These are phyloP conservation scores for Drosophila koepferae DNA, from an alignment of 2,888 invertebrate species.

Conservation along the genomic window DNA sequence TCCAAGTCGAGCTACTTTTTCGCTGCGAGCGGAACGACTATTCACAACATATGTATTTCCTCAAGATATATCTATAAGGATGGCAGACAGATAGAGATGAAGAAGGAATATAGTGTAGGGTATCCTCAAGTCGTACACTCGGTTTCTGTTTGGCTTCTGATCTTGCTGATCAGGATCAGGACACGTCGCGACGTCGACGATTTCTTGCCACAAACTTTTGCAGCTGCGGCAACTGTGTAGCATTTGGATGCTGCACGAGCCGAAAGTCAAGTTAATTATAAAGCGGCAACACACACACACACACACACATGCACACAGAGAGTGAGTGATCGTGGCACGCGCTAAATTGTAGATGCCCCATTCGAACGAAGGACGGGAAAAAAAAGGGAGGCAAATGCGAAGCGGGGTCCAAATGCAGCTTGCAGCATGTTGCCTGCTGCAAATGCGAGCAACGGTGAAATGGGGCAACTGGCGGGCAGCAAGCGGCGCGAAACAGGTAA, in stretches of 20 bases:
- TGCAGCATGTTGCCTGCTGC: constrained; percentile 44
- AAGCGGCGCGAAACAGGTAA: constrained; percentile 1
- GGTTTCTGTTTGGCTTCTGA: not conserved
- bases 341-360: constrained; percentile 46
- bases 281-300: constrained; percentile 31
- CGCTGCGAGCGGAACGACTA: too few species aligned
- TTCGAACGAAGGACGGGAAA: not conserved
- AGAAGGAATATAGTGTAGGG: not conserved
- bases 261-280: constrained; percentile 57
- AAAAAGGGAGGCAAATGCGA: not conserved
- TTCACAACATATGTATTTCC: too few species aligned
- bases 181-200: not conserved
- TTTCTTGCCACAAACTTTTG: not conserved
- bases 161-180: not conserved
- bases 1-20: not conserved
- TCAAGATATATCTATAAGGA: not conserved
- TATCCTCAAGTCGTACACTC: not conserved
- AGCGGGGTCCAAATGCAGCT: constrained; percentile 51
- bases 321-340: constrained; percentile 42
- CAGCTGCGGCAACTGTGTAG: constrained; percentile 41
- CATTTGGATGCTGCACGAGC: constrained; percentile 50
- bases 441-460: constrained; percentile 25
- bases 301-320: not conserved
- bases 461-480: constrained; percentile 13
- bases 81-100: not conserved